Percentiles rank a stretch among this genome's conserved stretches.
Evolutionary conservation across 1,140 invertebrate species (phyloP).

Genomic region (Atopsyche davidsoni): DNA sequence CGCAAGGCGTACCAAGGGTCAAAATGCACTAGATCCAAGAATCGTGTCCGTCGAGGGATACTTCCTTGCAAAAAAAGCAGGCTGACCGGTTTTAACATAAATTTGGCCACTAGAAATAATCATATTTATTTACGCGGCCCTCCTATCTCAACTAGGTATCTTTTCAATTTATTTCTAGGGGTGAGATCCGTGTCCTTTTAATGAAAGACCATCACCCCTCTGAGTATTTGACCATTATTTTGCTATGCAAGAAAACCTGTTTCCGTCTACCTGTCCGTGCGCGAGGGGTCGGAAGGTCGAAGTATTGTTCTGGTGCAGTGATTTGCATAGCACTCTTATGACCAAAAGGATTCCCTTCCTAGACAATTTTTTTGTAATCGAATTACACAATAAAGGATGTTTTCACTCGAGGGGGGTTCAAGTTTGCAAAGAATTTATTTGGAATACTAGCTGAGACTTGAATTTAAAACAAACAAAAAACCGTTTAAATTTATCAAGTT

Average conservation of each 20-base stretch:
- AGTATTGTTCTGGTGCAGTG: slow-evolving; percentile 3
- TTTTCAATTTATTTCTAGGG: slow-evolving; percentile 13
- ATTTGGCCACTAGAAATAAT: slow-evolving; percentile 6
- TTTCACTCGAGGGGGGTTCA: too few relatives aligned
- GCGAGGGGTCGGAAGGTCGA: slow-evolving; percentile 15
- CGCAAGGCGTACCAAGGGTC: background rate
- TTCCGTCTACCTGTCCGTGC: slow-evolving; percentile 28
- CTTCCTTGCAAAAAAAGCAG: slow-evolving; percentile 26
- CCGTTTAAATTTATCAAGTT: too few relatives aligned
- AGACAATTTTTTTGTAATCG: too few relatives aligned
- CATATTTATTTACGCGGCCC: slow-evolving; percentile 16
- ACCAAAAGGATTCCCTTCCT: too few relatives aligned
- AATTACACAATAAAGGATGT: too few relatives aligned
- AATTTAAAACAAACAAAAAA: too few relatives aligned
- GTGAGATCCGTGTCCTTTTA: slow-evolving; percentile 18
- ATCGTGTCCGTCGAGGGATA: slow-evolving; percentile 26
- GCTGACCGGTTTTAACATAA: slow-evolving; percentile 29
- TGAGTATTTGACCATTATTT: slow-evolving; percentile 27
- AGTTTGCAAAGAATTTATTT: too few relatives aligned
- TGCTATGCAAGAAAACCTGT: slow-evolving; percentile 28
- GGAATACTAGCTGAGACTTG: too few relatives aligned
- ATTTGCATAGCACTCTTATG: too few relatives aligned
- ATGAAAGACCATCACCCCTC: slow-evolving; percentile 22
- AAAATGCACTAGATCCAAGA: slow-evolving; percentile 3
- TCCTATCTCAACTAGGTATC: background rate